Conservation (phyloP, 1,140 invertebrate genomes). For the Psilanteris sp. region DNA sequence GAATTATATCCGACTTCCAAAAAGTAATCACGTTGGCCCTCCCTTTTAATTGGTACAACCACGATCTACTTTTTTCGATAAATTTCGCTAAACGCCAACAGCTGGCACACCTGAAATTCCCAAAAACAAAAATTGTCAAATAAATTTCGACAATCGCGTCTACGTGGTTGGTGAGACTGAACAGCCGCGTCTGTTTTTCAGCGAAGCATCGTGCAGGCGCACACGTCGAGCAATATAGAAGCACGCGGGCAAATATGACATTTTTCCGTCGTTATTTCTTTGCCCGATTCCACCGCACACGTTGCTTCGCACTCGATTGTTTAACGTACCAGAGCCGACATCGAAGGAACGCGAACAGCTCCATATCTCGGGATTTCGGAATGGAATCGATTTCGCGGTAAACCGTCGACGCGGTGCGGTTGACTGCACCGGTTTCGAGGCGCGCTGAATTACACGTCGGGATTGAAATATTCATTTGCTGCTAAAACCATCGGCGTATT, state of each 20-base stretch:
- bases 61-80: too few relatives aligned
- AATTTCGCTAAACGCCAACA: too few relatives aligned
- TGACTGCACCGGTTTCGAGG: conserved; percentile 50
- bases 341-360: conserved; percentile 12
- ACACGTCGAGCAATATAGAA: conserved; percentile 15
- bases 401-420: conserved; percentile 46
- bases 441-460: conserved; percentile 54
- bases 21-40: too few relatives aligned
- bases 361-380: conserved; percentile 44
- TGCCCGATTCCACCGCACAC: conserved; percentile 6
- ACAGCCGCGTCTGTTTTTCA: conserved; percentile 24
- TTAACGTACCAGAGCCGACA: conserved; percentile 6
- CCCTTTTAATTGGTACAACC: too few relatives aligned
- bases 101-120: too few relatives aligned
- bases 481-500: conserved; percentile 15
- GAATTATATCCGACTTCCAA: too few relatives aligned
- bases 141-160: conserved; percentile 41
- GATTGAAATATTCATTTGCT: conserved; percentile 62
- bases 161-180: conserved; percentile 28
- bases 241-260: conserved; percentile 17
- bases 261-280: conserved; percentile 8
- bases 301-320: conserved; percentile 16
- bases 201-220: conserved; percentile 22
- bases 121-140: too few relatives aligned
- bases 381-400: conserved; percentile 59